These are phyloP conservation scores for Chironomus striatipennis DNA, from an alignment of 1,140 invertebrate genomes.

Conservation along the genomic window DNA sequence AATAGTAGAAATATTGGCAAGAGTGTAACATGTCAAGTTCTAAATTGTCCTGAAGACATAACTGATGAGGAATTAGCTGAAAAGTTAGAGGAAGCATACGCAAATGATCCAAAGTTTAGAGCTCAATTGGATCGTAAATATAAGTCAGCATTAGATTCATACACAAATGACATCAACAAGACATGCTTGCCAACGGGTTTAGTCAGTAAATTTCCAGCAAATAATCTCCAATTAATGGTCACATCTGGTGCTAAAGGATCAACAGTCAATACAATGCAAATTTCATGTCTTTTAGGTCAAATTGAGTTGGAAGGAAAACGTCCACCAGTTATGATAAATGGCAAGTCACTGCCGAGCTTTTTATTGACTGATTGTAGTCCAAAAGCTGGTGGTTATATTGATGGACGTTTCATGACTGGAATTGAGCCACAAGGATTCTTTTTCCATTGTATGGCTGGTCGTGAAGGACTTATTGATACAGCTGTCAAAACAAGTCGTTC, in stretches of 20 bases:
- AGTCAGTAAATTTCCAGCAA: constrained; percentile 79
- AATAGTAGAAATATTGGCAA: constrained; percentile 50
- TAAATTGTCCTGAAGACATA: constrained; percentile 55
- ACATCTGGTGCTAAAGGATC: constrained; percentile 97
- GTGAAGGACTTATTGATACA: constrained; percentile 86
- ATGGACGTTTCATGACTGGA: constrained; percentile 93
- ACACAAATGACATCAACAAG: constrained; percentile 85
- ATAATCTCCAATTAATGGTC: constrained; percentile 97
- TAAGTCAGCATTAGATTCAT: constrained; percentile 69
- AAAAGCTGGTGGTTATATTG: constrained; percentile 91
- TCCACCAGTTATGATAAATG: constrained; percentile 89
- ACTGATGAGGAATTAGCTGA: constrained; percentile 48
- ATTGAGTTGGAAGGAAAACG: constrained; percentile 97
- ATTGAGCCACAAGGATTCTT: constrained; percentile 97
- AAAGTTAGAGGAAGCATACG: constrained; percentile 61
- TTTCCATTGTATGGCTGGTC: constrained; percentile 99
- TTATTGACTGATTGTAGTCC: constrained; percentile 82
- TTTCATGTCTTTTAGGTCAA: constrained; percentile 92
- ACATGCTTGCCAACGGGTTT: constrained; percentile 74
- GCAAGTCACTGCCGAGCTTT: constrained; percentile 88
- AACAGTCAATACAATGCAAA: constrained; percentile 93
- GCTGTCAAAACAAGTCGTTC: constrained; percentile 90
- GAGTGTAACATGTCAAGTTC: constrained; percentile 40
- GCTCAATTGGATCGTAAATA: constrained; percentile 75
- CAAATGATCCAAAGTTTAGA: constrained; percentile 66